phyloP scores from a whole-genome alignment of 2,888 invertebrate genomes.

The Euclidia mi region DNA sequence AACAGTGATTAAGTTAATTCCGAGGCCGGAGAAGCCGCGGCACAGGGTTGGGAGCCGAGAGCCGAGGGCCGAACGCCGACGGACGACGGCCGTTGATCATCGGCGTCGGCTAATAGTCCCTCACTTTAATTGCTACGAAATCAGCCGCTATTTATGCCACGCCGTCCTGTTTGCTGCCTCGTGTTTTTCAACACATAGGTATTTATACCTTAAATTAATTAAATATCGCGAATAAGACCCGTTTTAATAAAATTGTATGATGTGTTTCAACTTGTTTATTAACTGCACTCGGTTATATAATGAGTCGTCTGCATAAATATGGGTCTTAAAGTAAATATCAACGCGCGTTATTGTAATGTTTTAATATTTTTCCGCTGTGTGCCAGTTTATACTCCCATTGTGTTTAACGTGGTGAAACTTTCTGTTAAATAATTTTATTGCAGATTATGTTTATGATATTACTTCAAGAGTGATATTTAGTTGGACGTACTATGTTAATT shows the following conservation, averaged over 20 bases:
- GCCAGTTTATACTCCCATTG: neutral
- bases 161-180: constrained; percentile 36
- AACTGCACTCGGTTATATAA: constrained; percentile 41
- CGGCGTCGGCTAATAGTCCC: constrained; percentile 62
- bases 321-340: constrained; percentile 11
- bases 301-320: constrained; percentile 25
- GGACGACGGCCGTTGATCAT: constrained; percentile 45
- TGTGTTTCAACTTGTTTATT: constrained; percentile 39
- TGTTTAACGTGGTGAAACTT: too few relatives aligned
- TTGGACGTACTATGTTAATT: too few relatives aligned
- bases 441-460: too few relatives aligned
- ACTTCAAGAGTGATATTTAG: too few relatives aligned
- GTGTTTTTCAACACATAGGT: too few relatives aligned
- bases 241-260: too few relatives aligned
- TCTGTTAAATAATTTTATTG: too few relatives aligned
- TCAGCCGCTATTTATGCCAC: constrained; percentile 67
- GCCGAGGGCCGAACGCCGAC: constrained; percentile 50
- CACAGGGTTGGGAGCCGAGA: constrained; percentile 55
- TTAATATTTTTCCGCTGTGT: constrained; percentile 14
- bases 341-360: neutral
- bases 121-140: constrained; percentile 72
- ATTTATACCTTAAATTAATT: too few relatives aligned
- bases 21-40: constrained; percentile 33
- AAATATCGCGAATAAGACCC: too few relatives aligned
- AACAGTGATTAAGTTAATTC: constrained; percentile 59